Evolutionary conservation across 1,140 invertebrate species (phyloP).

Genomic region (Melipona quadrifasciata): DNA sequence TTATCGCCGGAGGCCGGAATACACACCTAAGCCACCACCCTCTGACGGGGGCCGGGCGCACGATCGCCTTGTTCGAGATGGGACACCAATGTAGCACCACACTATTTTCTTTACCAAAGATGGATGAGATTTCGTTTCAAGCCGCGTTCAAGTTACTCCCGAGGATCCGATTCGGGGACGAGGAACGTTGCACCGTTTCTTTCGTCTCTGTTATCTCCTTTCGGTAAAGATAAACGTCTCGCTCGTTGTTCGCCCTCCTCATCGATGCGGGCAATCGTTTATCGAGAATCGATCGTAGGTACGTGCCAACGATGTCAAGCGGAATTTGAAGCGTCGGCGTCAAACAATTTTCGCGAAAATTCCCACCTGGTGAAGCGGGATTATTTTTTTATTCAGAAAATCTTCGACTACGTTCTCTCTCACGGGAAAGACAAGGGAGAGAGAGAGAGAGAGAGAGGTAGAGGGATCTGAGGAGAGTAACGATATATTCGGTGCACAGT

Average conservation of each 20-base stretch:
- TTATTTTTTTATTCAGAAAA: background rate
- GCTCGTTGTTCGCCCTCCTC: background rate
- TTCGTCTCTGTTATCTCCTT: slow-evolving; percentile 1
- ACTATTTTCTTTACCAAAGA: slow-evolving; percentile 37
- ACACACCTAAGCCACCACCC: slow-evolving; percentile 60
- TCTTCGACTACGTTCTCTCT: background rate
- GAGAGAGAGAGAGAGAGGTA: background rate
- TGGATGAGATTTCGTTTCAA: slow-evolving; percentile 19
- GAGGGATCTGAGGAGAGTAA: background rate
- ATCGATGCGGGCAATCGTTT: slow-evolving; percentile 4
- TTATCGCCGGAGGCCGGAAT: slow-evolving; percentile 75
- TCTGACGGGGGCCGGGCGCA: background rate
- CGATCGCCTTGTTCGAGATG: slow-evolving; percentile 47
- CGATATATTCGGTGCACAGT: slow-evolving; percentile 20
- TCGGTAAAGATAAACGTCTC: too few species aligned
- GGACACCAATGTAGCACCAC: slow-evolving; percentile 33
- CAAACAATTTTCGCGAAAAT: background rate
- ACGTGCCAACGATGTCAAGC: too few species aligned
- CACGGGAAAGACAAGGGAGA: background rate
- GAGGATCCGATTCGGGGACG: slow-evolving; percentile 7
- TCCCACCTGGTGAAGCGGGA: background rate
- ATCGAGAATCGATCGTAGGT: background rate
- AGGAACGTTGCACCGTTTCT: background rate
- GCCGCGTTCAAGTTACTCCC: slow-evolving; percentile 22
- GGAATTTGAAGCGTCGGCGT: too few species aligned